These are phyloP conservation scores for Zaprionus camerounensis DNA, from an alignment of 1,140 invertebrate genomes.

Conservation along the genomic window DNA sequence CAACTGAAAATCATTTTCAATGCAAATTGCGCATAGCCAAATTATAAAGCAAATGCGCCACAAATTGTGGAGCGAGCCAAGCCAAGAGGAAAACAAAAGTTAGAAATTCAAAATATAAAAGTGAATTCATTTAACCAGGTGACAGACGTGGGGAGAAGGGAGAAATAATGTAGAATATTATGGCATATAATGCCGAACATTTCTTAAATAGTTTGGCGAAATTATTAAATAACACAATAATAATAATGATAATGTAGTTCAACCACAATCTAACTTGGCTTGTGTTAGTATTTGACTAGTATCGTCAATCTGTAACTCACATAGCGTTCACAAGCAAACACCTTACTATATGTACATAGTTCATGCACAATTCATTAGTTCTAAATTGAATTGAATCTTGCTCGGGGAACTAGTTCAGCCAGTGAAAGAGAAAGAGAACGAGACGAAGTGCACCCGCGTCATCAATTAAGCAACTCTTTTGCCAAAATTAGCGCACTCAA, in stretches of 20 bases:
- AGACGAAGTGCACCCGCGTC: conserved; percentile 26
- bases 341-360: neutral
- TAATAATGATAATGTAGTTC: neutral
- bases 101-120: neutral
- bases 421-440: neutral
- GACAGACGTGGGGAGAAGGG: neutral
- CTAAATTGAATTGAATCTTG: neutral
- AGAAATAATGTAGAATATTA: neutral
- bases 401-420: conserved; percentile 5
- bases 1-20: conserved; percentile 39
- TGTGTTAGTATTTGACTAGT: no score
- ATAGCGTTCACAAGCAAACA: no score
- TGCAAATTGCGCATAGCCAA: conserved; percentile 67
- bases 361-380: conserved; percentile 10
- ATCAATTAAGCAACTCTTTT: conserved; percentile 78
- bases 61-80: conserved; percentile 21
- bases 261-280: no score
- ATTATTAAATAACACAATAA: neutral
- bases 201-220: no score
- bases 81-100: conserved; percentile 8
- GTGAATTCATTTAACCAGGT: neutral
- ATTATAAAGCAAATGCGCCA: conserved; percentile 45
- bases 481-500: conserved; percentile 81
- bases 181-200: neutral
- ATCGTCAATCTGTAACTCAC: no score